These are phyloP conservation scores for Drosophila athabasca DNA, from an alignment of 1,140 invertebrate species.

Conservation along the genomic window DNA sequence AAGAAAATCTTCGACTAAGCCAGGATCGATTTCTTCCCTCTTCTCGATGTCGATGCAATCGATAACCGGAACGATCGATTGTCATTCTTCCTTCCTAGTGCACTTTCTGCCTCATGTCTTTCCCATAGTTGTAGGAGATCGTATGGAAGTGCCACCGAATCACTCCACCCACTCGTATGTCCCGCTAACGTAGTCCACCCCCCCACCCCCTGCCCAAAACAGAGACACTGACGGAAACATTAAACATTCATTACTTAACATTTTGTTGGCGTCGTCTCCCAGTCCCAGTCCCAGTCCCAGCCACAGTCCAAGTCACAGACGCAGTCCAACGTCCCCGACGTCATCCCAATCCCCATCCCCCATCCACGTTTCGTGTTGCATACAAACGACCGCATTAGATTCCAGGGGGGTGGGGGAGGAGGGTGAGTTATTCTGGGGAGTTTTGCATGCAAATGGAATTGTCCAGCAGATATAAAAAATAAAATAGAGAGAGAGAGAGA, in stretches of 20 bases:
- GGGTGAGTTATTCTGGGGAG: too few relatives aligned
- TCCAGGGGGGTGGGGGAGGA: background rate
- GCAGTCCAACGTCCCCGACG: background rate
- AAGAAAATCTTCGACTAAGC: slow-evolving; percentile 1
- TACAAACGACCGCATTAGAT: slow-evolving; percentile 73
- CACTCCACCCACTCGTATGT: slow-evolving; percentile 28
- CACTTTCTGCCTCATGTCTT: too few relatives aligned
- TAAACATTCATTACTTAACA: slow-evolving; percentile 79
- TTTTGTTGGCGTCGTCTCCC: slow-evolving; percentile 56
- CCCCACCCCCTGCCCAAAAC: background rate
- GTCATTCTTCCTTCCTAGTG: too few relatives aligned
- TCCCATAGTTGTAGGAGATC: too few relatives aligned
- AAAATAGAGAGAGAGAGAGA: background rate
- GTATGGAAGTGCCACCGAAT: too few relatives aligned
- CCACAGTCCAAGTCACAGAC: slow-evolving; percentile 1
- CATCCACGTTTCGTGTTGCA: slow-evolving; percentile 23
- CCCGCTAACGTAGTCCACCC: slow-evolving; percentile 13
- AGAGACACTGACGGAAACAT: slow-evolving; percentile 66
- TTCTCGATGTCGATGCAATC: too few relatives aligned
- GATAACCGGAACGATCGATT: too few relatives aligned
- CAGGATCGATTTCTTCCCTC: too few relatives aligned
- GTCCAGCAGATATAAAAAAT: slow-evolving; percentile 32
- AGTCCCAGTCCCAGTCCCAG: slow-evolving; percentile 23
- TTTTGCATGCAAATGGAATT: slow-evolving; percentile 7
- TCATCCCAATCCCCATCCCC: too few relatives aligned